These are phyloP conservation scores for Phthorimaea operculella DNA, from an alignment of 1,140 invertebrate species.

Conservation along the genomic window DNA sequence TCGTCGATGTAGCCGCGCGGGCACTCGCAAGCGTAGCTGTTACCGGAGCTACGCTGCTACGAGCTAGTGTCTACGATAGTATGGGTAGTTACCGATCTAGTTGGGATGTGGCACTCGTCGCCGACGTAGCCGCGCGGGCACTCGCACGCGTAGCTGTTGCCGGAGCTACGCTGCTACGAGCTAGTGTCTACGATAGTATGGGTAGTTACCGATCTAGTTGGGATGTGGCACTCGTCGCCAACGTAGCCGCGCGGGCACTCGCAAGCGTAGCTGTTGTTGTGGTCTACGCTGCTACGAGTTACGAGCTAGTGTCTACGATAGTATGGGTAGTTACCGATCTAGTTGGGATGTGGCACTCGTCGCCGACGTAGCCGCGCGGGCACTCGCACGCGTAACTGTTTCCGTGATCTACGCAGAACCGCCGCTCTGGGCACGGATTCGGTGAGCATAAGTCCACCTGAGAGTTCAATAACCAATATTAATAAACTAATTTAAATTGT, in stretches of 20 bases:
- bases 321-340: slow-evolving; percentile 36
- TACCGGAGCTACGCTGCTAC: slow-evolving; percentile 71
- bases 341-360: slow-evolving; percentile 68
- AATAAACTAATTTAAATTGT: too few species aligned
- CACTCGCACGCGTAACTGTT: slow-evolving; percentile 81
- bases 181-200: slow-evolving; percentile 36
- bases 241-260: slow-evolving; percentile 77
- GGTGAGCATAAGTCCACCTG: slow-evolving; percentile 79
- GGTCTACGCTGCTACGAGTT: slow-evolving; percentile 65
- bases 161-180: slow-evolving; percentile 60
- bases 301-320: too few species aligned
- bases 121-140: slow-evolving; percentile 78
- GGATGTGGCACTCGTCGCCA: slow-evolving; percentile 72
- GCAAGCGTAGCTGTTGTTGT: slow-evolving; percentile 78
- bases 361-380: slow-evolving; percentile 74
- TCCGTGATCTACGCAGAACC: slow-evolving; percentile 75
- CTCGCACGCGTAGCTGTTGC: slow-evolving; percentile 78
- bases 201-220: slow-evolving; percentile 44
- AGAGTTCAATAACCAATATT: too few species aligned
- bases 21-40: slow-evolving; percentile 80
- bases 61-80: too few species aligned
- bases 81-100: slow-evolving; percentile 41
- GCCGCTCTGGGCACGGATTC: slow-evolving; percentile 74
- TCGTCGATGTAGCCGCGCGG: slow-evolving; percentile 74
- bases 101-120: slow-evolving; percentile 69